phyloP scores from a whole-genome alignment of 1,140 invertebrate species.

The Cotesia chilonis region DNA sequence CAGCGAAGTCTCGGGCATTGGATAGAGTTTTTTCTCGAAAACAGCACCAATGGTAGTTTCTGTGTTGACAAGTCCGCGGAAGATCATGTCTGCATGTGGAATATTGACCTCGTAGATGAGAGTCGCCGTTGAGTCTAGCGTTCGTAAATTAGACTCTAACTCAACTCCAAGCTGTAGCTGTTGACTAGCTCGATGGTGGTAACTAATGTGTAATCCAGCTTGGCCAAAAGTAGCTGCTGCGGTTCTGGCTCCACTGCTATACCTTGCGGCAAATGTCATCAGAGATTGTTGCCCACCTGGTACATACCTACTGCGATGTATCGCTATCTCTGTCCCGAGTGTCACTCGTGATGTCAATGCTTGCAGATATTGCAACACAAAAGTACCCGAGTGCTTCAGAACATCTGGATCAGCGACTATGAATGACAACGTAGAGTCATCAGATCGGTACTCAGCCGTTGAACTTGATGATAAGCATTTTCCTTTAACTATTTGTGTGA shows the following conservation, averaged over 20 bases:
- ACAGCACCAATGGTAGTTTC: conserved; percentile 77
- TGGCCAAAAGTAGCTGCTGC: conserved; percentile 77
- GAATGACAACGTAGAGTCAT: conserved; percentile 72
- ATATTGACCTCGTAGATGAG: conserved; percentile 80
- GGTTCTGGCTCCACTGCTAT: conserved; percentile 69
- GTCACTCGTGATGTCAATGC: conserved; percentile 72
- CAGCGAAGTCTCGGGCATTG: conserved; percentile 75
- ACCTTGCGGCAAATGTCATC: conserved; percentile 73
- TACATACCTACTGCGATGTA: conserved; percentile 72
- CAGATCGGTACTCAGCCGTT: conserved; percentile 72
- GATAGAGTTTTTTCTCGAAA: conserved; percentile 77
- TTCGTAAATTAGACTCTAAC: conserved; percentile 70
- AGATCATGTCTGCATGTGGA: conserved; percentile 75
- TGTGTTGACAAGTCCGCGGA: conserved; percentile 76
- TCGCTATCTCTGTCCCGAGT: conserved; percentile 78
- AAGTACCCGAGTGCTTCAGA: conserved; percentile 71
- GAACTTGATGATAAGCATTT: conserved; percentile 69
- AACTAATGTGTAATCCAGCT: conserved; percentile 73
- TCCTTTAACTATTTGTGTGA: conserved; percentile 74
- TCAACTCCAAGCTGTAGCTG: conserved; percentile 73
- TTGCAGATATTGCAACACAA: conserved; percentile 77
- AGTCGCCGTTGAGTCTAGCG: conserved; percentile 73
- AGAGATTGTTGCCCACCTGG: conserved; percentile 73
- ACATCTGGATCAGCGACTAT: conserved; percentile 75
- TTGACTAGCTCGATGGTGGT: conserved; percentile 76